Evolutionary conservation across 2,113 vertebrate species (phyloP), one percentile per base, ranked within the genome.

Genomic region (Colaptes auratus): DNA sequence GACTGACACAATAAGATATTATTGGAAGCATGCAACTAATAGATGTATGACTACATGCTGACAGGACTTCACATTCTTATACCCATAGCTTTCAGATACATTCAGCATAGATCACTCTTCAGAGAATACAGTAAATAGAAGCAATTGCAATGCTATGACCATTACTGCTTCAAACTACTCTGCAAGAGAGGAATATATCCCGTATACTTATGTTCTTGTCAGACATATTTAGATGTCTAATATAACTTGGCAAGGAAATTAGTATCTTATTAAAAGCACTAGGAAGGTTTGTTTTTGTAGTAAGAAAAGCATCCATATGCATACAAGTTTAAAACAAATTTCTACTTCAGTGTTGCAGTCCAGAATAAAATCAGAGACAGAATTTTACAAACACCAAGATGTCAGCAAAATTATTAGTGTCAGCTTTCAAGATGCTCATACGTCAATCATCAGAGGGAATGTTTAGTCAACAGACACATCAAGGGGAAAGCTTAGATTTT

Each of bases 1-100:
- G 97, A 96, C 74, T 93, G 96, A 97, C 93, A 95, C 91, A 94
- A 87, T 96, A 93, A 89, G 69, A 30, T 96, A 93, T 82, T 85
- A 71, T 28, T 86, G 88, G 94, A 97, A 82, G 72, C 66, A 80
- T 83, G 30, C 15, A 19, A 66, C 24, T 95, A 94, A 81, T n/a
- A n/a, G 94, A 93, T 66, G 77, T 86, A 97, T 88, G 95, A 84
- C 74, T 46, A 70, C 85, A 18, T 73, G 88, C 63, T 89, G 89
- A 95, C 86, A 96, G 88, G 96, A 92, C 72, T 88, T 81, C 76
- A 82, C 73, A 73, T 66, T 88, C 44, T 87, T 28, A 74, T 46
- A 84, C 42, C 28, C 89, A 76, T 86, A 85, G 91, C 93, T 95
- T 95, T 96, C 89, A 97, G 93, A 95, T 94, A 82, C 44, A 86